These are phyloP conservation scores for Diarsia brunnea DNA, from an alignment of 2,888 invertebrate species.

Conservation along the genomic window DNA sequence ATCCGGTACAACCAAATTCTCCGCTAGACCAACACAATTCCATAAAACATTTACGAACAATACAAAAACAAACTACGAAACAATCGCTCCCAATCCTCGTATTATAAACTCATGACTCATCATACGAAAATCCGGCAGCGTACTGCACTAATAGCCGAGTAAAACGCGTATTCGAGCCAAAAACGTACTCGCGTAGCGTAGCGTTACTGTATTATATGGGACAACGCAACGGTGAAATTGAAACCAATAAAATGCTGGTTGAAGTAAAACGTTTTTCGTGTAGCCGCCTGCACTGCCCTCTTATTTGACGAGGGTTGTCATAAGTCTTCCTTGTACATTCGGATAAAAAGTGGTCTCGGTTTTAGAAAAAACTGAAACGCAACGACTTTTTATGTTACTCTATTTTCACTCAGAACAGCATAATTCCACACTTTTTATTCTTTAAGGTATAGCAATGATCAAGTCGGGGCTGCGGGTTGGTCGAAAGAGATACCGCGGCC, in stretches of 20 bases:
- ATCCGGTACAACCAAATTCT: neutral
- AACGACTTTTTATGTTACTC: neutral
- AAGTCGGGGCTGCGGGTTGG: too few species aligned
- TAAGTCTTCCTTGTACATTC: constrained; percentile 84
- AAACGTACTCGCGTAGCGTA: constrained; percentile 56
- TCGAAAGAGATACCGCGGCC: too few species aligned
- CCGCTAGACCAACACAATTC: constrained; percentile 13
- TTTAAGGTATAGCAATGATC: too few species aligned
- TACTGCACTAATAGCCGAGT: constrained; percentile 73
- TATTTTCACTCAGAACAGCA: neutral
- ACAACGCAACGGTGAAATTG: constrained; percentile 86
- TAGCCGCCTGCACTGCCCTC: constrained; percentile 70
- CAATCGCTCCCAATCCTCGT: constrained; percentile 64
- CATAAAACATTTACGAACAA: constrained; percentile 46
- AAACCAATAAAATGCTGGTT: constrained; percentile 89
- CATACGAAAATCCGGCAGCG: constrained; percentile 72
- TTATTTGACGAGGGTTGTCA: constrained; percentile 88
- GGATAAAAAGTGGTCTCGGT: constrained; percentile 1
- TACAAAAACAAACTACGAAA: constrained; percentile 44
- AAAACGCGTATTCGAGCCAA: constrained; percentile 68
- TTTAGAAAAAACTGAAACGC: neutral
- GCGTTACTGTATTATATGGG: constrained; percentile 75
- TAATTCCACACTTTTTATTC: neutral
- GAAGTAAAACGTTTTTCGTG: constrained; percentile 87
- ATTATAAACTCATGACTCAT: constrained; percentile 77